phyloP scores from a whole-genome alignment of 1,140 invertebrate species.

The Drosophila nigrodunni region DNA sequence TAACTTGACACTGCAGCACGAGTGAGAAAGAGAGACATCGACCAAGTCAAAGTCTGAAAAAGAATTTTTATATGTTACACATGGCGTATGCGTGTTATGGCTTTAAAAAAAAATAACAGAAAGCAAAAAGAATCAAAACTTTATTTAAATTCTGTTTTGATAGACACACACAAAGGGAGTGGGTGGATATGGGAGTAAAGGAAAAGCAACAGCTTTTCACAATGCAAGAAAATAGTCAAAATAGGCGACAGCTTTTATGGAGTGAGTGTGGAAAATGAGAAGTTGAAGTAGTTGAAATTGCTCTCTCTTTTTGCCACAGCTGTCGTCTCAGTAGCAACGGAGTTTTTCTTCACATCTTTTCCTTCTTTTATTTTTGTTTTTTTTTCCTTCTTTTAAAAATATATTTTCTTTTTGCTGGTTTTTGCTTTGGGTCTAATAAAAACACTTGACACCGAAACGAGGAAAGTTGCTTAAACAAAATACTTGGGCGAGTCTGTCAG shows the following conservation, averaged over 20 bases:
- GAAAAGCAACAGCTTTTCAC: conserved; percentile 40
- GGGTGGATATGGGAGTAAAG: background rate
- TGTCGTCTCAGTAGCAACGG: conserved; percentile 32
- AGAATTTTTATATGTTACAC: conserved; percentile 42
- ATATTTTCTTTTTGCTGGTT: conserved; percentile 20
- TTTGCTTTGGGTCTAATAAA: conserved; percentile 57
- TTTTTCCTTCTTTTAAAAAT: conserved; percentile 8
- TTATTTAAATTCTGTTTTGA: conserved; percentile 52
- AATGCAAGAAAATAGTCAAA: conserved; percentile 26
- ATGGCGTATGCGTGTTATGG: conserved; percentile 59
- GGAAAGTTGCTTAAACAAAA: conserved; percentile 63
- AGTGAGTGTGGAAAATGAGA: background rate
- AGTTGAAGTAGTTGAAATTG: conserved; percentile 6
- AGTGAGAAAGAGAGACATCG: background rate
- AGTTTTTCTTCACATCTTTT: conserved; percentile 22
- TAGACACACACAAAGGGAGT: conserved; percentile 22
- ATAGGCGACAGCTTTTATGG: conserved; percentile 15
- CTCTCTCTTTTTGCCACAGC: conserved; percentile 30
- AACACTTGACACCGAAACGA: conserved; percentile 73
- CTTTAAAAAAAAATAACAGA: background rate
- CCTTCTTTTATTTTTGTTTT: background rate
- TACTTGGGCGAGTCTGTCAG: conserved; percentile 18
- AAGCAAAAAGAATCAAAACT: conserved; percentile 29
- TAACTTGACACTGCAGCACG: conserved; percentile 16
- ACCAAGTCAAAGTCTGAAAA: background rate